These are phyloP conservation scores for Periophthalmus magnuspinnatus DNA, from an alignment of 2,797 vertebrate species.

Conservation along the genomic window DNA sequence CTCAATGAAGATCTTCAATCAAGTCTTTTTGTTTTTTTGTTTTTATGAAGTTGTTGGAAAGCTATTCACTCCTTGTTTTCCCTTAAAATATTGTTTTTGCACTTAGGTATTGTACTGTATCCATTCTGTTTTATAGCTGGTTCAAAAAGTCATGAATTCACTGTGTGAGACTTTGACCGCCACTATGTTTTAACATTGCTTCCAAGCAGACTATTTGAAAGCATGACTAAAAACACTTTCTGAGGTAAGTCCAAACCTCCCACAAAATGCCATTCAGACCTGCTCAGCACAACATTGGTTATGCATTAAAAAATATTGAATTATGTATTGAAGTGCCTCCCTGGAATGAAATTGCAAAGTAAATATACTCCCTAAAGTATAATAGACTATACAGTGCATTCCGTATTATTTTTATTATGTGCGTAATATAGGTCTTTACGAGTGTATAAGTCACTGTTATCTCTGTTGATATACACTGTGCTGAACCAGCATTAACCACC, in stretches of 20 bases:
- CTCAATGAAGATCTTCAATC: too few species aligned
- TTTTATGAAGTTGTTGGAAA: too few species aligned
- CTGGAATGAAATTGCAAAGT: constrained; percentile 15
- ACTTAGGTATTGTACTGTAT: not conserved
- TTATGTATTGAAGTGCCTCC: constrained; percentile 19
- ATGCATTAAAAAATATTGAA: constrained; percentile 39
- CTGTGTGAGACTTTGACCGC: too few species aligned
- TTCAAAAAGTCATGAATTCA: too few species aligned
- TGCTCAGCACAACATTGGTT: constrained; percentile 25
- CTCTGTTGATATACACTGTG: constrained; percentile 37
- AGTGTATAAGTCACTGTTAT: constrained; percentile 33
- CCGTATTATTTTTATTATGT: constrained; percentile 19
- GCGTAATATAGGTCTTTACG: constrained; percentile 25
- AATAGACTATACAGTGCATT: constrained; percentile 5
- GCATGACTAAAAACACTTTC: not conserved
- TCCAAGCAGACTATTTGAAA: not conserved
- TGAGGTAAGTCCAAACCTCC: constrained; percentile 1
- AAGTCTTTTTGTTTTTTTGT: too few species aligned
- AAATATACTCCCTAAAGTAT: not conserved
- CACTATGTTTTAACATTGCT: too few species aligned
- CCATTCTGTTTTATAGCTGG: too few species aligned
- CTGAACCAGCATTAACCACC: constrained; percentile 55
- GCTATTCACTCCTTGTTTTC: too few species aligned
- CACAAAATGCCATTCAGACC: constrained; percentile 9
- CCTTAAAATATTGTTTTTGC: too few species aligned